Evolutionary conservation across 1,140 invertebrate species (phyloP).

Genomic region (Drosophila lini): DNA sequence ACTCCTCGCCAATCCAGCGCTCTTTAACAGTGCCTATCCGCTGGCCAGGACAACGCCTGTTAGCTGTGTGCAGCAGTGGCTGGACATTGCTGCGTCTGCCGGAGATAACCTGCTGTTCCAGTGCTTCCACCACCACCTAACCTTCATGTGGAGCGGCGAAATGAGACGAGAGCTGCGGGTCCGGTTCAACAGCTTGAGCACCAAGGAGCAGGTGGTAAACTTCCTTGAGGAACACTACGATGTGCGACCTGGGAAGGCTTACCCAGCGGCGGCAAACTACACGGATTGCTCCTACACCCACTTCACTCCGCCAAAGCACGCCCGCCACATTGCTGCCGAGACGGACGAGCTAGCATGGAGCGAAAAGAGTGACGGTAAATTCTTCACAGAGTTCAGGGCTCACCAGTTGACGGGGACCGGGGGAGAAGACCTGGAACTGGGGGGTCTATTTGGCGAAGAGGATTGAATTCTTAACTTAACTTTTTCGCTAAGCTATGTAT

Average conservation of each 20-base stretch:
- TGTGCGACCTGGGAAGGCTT: conserved; percentile 27
- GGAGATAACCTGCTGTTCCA: conserved; percentile 88
- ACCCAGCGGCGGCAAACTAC: conserved; percentile 23
- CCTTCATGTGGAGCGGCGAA: conserved; percentile 95
- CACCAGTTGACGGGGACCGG: conserved; percentile 41
- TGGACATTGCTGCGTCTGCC: conserved; percentile 88
- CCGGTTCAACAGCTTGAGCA: conserved; percentile 91
- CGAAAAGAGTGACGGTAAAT: conserved; percentile 67
- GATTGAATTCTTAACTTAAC: conserved; percentile 18
- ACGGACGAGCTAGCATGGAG: conserved; percentile 53
- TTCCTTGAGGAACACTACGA: conserved; percentile 86
- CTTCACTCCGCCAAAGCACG: conserved; percentile 63
- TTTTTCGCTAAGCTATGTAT: background rate
- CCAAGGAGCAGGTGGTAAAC: conserved; percentile 88
- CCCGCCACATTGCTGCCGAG: conserved; percentile 53
- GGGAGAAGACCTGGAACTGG: conserved; percentile 52
- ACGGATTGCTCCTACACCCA: conserved; percentile 67
- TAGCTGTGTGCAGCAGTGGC: conserved; percentile 93
- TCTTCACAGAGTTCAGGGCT: conserved; percentile 68
- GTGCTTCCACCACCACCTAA: conserved; percentile 96
- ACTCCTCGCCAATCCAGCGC: conserved; percentile 94
- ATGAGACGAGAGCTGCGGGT: conserved; percentile 89
- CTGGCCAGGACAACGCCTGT: conserved; percentile 89
- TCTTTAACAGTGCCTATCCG: conserved; percentile 90
- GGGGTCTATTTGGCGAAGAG: conserved; percentile 48